Base-by-base conservation (phyloP, 2,113 vertebrate genomes). In the Malurus melanocephalus region DNA sequence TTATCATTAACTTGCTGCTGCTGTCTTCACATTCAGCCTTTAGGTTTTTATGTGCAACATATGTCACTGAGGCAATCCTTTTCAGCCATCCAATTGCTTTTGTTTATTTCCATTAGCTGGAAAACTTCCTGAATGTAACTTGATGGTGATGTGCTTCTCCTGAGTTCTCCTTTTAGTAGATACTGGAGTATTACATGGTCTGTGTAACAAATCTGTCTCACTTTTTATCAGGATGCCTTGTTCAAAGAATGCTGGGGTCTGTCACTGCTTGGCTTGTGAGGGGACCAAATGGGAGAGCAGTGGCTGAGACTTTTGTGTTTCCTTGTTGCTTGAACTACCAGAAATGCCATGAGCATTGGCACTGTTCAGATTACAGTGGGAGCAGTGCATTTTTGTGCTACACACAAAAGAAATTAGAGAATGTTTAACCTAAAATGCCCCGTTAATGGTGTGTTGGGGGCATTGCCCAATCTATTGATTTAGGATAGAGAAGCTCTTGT, bases 391-490 rank as follows among this genome's bases (percentile, higher is more conserved):
- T 6, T 53, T 74, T 40, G 6, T 59, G 32, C 56, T 49, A 1
- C 13, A 16, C 13, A 26, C n/a, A 86, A 45, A 67, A 80, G 20
- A 24, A 80, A 62, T 49, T 3, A 6, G 23, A n/a, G 24, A 21
- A 60, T 33, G 3, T 23, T 91, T 72, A 57, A 49, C 8, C 35
- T 33, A 3, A 0, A 74, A 42, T 3, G 1, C n/a, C 16, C 26
- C 27, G 24, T 45, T 60, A 10, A 38, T 0, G 1, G 13, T 30
- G 16, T 19, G 11, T 7, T 7, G 20, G 2, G 22, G 22, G 10
- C 8, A 30, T 53, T 62, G 80, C 30, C 28, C 42, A 53, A n/a
- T 11, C 30, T 55, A 4, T 1, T 51, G 18, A 13, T 8, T 48
- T 26, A 4, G 1, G 20, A 40, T 2, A 73, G 48, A 74, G 69